Evolutionary conservation across 2,888 invertebrate species (phyloP), one percentile per base, ranked within the genome.

Genomic region (Trisateles emortualis): DNA sequence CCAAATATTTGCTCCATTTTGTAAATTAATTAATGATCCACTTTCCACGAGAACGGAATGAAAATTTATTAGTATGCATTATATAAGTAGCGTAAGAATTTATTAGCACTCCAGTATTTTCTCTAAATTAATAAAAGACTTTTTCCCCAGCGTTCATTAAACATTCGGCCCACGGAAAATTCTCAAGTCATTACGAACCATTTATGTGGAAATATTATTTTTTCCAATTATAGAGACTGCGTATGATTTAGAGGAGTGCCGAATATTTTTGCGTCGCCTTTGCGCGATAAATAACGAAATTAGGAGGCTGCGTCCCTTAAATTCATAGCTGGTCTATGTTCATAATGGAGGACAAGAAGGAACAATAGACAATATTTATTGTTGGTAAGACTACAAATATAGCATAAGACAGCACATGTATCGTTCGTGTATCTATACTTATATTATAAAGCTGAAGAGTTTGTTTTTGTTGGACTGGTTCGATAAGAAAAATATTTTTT

Each of bases 231-330:
- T 83, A 72, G 72, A 53, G 44, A 49, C 71, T 68, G 68, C 68
- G 73, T 73, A 78, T 86, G 84, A 89, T 88, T 88, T 86, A 88
- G 63, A 30, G 64, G 64, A 69, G 64, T 39, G 69, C 61, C 72
- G 71, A 76, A 83, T 78, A 80, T 82, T 86, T 85, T 84, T 74
- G 77, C 80, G 74, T 78, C 71, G 67, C 68, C 73, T 74, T 70
- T 71, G 48, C 63, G 70, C 75, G 58, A 86, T 88, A 86, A 88
- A 88, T 87, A 81, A 86, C 72, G 65, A 81, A 86, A 82, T 84
- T 85, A 83, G 74, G 78, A 72, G 76, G 74, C 72, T 71, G 40
- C 50, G 61, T 53, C 52, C 47, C 52, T 32, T 52, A 40, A 53
- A 59, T 55, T 59, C 39, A 29, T n/a, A 32, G 3, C 26, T 35